Evolutionary conservation across 1,140 invertebrate species (phyloP), one percentile per base, ranked within the genome.

Genomic region (Pentalonia nigronervosa): DNA sequence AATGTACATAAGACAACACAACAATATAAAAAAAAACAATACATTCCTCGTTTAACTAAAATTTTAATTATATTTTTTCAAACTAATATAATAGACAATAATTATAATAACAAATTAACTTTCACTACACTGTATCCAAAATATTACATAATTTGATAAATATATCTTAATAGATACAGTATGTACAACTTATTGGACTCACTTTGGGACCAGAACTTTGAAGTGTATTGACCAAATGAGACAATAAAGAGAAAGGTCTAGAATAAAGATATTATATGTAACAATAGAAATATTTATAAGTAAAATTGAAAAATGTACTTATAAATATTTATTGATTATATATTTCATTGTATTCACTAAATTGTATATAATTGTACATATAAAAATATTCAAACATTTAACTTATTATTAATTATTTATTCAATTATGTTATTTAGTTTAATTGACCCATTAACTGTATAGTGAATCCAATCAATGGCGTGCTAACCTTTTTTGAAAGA

Each of bases 21-120:
- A 90, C n/a, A 60, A 60, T 45, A 86, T 14, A 86, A 86, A 47
- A 84, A 60, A 76, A 76, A 76, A 83, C 36, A 83, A 23, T 83
- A 83, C 17, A 83, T 83, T 83, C 36, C 2, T 67, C 0, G 30
- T 30, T 76, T 76, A 6, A n/a, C 30, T 76, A n/a, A n/a, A 25
- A 41, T 25, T 41, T 11, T 36, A 4, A 48, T 50, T n/a, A n/a
- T 87, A 48, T 87, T 36, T 36, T 53, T 53, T 17, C 21, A 53
- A 89, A 88, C n/a, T 0, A 88, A 88, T 36, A 89, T 36, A 89
- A 89, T 89, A 47, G 20, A 47, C 50, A 8, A 50, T 21, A 50
- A 45, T 45, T 25, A 30, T 47, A 86, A 86, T 47, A 86, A 86
- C 25, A 47, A 86, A 86, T 86, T 76, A 88, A 88, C 30, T 50